Evolutionary conservation across 1,140 invertebrate genomes (phyloP).

Genomic region (Hylyphantes graminicola): DNA sequence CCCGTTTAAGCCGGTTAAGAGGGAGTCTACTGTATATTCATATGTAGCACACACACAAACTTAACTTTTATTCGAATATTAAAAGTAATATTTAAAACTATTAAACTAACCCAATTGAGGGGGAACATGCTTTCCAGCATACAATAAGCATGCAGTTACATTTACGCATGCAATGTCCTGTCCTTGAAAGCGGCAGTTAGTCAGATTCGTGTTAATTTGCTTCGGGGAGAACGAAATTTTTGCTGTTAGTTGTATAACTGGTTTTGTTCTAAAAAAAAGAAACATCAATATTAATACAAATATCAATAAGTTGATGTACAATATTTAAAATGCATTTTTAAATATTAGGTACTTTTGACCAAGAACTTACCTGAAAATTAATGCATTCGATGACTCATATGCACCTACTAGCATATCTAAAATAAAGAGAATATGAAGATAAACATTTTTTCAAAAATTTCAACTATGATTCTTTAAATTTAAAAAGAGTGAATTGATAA

Average conservation of each 20-base stretch:
- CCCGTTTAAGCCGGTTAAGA: too few relatives aligned
- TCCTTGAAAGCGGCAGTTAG: conserved; percentile 31
- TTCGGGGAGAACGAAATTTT: conserved; percentile 31
- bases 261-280: conserved; percentile 25
- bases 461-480: too few relatives aligned
- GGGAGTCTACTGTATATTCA: background rate
- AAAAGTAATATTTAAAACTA: background rate
- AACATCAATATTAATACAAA: background rate
- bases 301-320: background rate
- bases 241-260: conserved; percentile 32
- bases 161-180: conserved; percentile 37
- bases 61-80: too few relatives aligned
- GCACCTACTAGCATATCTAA: conserved; percentile 57
- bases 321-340: background rate
- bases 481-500: too few relatives aligned
- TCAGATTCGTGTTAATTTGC: conserved; percentile 50
- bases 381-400: conserved; percentile 46
- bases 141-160: conserved; percentile 46
- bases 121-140: conserved; percentile 43
- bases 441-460: background rate
- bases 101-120: conserved; percentile 12
- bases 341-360: background rate
- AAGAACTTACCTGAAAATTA: conserved; percentile 53
- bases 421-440: conserved; percentile 1
- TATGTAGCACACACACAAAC: background rate